These are phyloP conservation scores for Epinephelus coioides DNA, from an alignment of 2,797 vertebrate species.

Conservation along the genomic window DNA sequence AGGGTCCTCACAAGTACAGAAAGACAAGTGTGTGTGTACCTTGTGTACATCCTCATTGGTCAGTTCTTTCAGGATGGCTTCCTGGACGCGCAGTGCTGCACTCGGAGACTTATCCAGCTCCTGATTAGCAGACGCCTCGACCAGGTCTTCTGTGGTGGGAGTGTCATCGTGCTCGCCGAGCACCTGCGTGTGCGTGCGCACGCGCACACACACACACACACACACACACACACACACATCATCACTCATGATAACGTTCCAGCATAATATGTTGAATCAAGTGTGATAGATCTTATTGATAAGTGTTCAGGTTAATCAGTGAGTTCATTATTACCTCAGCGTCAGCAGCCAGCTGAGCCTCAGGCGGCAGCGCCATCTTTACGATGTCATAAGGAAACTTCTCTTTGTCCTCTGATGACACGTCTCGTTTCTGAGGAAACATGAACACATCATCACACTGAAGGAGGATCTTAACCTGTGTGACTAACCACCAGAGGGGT, in stretches of 20 bases:
- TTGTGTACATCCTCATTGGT: constrained; percentile 96
- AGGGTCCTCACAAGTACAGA: no score
- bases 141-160: constrained; percentile 90
- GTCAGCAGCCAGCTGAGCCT: constrained; percentile 91
- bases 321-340: constrained; percentile 83
- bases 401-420: constrained; percentile 92
- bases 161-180: constrained; percentile 94
- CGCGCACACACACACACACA: not conserved
- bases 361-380: constrained; percentile 94
- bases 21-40: constrained; percentile 48
- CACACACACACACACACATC: no score
- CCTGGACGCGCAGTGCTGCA: constrained; percentile 93
- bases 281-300: not conserved
- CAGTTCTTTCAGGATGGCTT: constrained; percentile 95
- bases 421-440: constrained; percentile 92
- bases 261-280: not conserved
- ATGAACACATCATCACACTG: constrained; percentile 9
- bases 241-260: no score
- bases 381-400: constrained; percentile 92
- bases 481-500: no score
- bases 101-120: constrained; percentile 94
- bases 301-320: no score
- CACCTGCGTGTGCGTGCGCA: constrained; percentile 71
- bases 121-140: constrained; percentile 92
- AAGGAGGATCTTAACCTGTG: not conserved